Percentiles rank a stretch among this genome's conserved stretches.
phyloP scores from a whole-genome alignment of 2,888 invertebrate species.

The Plebejus anna region DNA sequence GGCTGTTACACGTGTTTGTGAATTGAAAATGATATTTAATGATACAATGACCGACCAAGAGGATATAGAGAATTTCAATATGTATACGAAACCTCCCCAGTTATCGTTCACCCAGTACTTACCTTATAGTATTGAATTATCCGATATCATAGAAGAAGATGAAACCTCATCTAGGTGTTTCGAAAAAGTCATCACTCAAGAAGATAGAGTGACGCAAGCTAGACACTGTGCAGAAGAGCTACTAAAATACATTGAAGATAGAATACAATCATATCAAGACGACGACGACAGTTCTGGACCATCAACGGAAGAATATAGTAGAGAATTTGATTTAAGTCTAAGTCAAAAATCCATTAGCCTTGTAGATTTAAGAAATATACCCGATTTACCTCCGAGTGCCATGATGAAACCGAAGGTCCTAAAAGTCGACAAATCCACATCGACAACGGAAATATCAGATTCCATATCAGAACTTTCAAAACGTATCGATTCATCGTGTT shows the following conservation, averaged over 20 bases:
- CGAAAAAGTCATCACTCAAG: conserved; percentile 51
- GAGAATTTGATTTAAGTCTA: conserved; percentile 60
- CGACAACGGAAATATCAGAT: conserved; percentile 67
- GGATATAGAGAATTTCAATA: conserved; percentile 64
- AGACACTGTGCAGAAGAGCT: conserved; percentile 58
- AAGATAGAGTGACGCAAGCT: conserved; percentile 51
- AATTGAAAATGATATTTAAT: conserved; percentile 48
- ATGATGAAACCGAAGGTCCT: conserved; percentile 64
- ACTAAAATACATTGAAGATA: conserved; percentile 59
- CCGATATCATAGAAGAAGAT: conserved; percentile 72
- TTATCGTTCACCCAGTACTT: conserved; percentile 48
- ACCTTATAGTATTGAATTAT: conserved; percentile 66
- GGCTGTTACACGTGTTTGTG: conserved; percentile 53
- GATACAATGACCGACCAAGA: conserved; percentile 70
- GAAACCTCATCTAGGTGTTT: conserved; percentile 58
- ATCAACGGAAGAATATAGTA: conserved; percentile 47
- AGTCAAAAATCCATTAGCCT: conserved; percentile 65
- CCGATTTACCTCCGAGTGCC: conserved; percentile 68
- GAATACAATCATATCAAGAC: conserved; percentile 46
- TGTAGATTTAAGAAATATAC: conserved; percentile 67
- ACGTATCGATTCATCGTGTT: conserved; percentile 61
- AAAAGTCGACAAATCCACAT: conserved; percentile 67
- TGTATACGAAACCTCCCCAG: conserved; percentile 64
- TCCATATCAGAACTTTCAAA: conserved; percentile 60
- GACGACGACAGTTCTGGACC: conserved; percentile 52